These are phyloP conservation scores for Spea hammondii DNA, from an alignment of 2,797 vertebrate species.

Conservation along the genomic window DNA sequence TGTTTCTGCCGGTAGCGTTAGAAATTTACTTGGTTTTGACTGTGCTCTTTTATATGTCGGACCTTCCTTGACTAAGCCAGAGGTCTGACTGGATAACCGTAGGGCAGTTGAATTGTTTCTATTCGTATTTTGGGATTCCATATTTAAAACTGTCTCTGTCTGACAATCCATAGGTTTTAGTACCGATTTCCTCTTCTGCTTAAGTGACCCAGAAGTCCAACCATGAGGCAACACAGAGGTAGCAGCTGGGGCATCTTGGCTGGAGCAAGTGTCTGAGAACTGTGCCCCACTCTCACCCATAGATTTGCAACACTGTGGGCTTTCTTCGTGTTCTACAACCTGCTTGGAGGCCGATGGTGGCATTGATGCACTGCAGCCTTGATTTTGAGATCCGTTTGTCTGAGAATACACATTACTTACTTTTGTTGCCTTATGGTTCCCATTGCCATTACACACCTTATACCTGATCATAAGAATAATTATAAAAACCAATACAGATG, in stretches of 20 bases:
- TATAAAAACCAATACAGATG: constrained; percentile 96
- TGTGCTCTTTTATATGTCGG: constrained; percentile 83
- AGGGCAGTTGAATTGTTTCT: constrained; percentile 93
- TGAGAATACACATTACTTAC: constrained; percentile 93
- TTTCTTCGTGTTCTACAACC: constrained; percentile 79
- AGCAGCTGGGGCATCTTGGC: constrained; percentile 81
- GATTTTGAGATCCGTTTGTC: constrained; percentile 87
- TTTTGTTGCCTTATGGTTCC: constrained; percentile 81
- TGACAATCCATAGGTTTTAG: constrained; percentile 71
- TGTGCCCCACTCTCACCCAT: constrained; percentile 67
- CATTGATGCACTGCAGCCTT: constrained; percentile 75
- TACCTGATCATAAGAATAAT: constrained; percentile 99
- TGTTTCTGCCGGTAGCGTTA: constrained; percentile 81
- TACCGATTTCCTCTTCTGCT: constrained; percentile 84
- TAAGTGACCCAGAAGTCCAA: constrained; percentile 82
- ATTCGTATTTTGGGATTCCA: constrained; percentile 91
- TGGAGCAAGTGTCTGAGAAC: constrained; percentile 72
- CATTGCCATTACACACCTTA: constrained; percentile 90
- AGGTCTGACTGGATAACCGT: constrained; percentile 69
- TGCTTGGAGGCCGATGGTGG: constrained; percentile 86
- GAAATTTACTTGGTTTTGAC: constrained; percentile 84
- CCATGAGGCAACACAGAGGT: constrained; percentile 80
- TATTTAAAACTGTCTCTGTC: constrained; percentile 67
- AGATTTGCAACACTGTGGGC: constrained; percentile 74
- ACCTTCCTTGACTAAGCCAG: constrained; percentile 68